A percentile compares a stretch with the other conserved stretches of the same genome.
phyloP scores from a whole-genome alignment of 2,888 invertebrate species.

The Clitarchus hookeri region DNA sequence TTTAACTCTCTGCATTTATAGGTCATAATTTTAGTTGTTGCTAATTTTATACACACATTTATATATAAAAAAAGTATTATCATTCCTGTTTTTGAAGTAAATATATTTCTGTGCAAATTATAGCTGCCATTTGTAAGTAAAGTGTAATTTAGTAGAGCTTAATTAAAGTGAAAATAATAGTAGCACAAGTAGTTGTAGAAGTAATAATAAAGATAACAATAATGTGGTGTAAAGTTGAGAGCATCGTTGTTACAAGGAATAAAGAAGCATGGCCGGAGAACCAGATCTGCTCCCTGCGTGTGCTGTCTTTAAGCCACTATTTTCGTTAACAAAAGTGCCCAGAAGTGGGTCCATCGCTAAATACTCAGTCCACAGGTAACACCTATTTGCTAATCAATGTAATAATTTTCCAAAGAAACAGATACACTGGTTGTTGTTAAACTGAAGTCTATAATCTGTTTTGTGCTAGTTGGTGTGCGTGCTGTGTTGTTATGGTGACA shows the following conservation, averaged over 20 bases:
- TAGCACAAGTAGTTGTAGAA: not conserved
- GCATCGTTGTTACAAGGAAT: not conserved
- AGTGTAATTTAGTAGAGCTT: constrained; percentile 24
- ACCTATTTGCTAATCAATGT: constrained; percentile 23
- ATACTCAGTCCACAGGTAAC: constrained; percentile 17
- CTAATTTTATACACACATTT: constrained; percentile 14
- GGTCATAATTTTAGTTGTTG: constrained; percentile 9
- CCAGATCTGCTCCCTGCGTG: not conserved
- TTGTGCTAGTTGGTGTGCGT: constrained; percentile 36
- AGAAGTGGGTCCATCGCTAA: not conserved
- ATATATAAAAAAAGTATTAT: constrained; percentile 14
- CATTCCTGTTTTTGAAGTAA: constrained; percentile 4
- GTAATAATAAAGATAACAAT: not conserved
- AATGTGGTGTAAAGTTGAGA: not conserved
- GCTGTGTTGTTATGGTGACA: constrained; percentile 8
- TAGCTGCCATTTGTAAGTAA: constrained; percentile 25
- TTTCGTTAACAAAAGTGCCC: not conserved
- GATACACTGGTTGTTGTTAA: constrained; percentile 39
- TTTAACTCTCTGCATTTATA: constrained; percentile 6
- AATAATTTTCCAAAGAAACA: constrained; percentile 29
- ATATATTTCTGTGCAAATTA: constrained; percentile 15
- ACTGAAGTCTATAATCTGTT: constrained; percentile 42
- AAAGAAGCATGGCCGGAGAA: not conserved
- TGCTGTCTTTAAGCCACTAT: not conserved
- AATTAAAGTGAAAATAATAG: not conserved